These are phyloP conservation scores for Phragmatobia fuliginosa DNA, from an alignment of 2,888 invertebrate genomes.

Conservation along the genomic window DNA sequence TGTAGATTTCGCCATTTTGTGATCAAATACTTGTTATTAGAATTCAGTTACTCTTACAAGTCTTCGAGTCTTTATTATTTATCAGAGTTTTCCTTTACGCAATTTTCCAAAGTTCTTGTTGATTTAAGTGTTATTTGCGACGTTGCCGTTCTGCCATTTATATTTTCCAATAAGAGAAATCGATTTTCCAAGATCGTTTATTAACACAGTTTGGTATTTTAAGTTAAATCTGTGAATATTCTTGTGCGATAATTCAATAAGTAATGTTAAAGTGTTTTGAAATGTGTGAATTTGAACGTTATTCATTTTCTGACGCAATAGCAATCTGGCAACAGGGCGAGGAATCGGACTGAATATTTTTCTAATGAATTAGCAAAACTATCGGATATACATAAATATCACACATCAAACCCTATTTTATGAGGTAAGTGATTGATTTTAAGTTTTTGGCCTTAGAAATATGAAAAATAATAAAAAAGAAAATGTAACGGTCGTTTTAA, in stretches of 20 bases:
- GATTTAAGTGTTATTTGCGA: constrained; percentile 69
- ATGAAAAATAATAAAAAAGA: constrained; percentile 36
- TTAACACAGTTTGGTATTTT: constrained; percentile 24
- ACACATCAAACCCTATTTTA: constrained; percentile 64
- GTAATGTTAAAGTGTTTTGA: constrained; percentile 77
- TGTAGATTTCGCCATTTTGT: constrained; percentile 33
- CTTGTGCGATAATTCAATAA: constrained; percentile 55
- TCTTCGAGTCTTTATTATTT: constrained; percentile 15
- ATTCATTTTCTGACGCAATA: constrained; percentile 83
- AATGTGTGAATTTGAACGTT: constrained; percentile 80
- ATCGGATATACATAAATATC: constrained; percentile 61
- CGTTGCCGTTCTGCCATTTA: constrained; percentile 76
- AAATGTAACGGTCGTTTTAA: constrained; percentile 69
- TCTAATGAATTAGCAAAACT: constrained; percentile 74
- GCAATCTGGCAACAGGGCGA: constrained; percentile 83
- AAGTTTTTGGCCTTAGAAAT: constrained; percentile 12
- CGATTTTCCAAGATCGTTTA: constrained; percentile 20
- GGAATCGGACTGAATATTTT: constrained; percentile 73
- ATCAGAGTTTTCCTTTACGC: constrained; percentile 16
- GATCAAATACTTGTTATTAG: constrained; percentile 20
- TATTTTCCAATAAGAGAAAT: constrained; percentile 54
- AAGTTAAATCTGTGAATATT: constrained; percentile 42
- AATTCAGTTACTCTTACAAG: constrained; percentile 11
- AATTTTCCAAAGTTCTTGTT: constrained; percentile 59
- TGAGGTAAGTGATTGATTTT: constrained; percentile 72